Conservation (phyloP, 2,113 vertebrate species). For the Myodes glareolus region DNA sequence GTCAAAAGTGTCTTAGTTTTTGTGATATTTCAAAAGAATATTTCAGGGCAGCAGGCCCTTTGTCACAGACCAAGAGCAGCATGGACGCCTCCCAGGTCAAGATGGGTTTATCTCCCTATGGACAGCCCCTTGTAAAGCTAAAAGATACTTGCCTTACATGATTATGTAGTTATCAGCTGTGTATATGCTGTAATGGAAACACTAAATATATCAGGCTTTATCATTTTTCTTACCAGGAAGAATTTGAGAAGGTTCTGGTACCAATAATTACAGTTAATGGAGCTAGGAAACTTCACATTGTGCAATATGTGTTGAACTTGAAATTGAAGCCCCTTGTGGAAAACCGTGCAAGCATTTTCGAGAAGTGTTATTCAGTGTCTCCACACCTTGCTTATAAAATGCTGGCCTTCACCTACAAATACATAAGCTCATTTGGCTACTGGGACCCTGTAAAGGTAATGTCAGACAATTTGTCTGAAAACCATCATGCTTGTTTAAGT, state of each 20-base stretch:
- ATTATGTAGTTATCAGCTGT: not conserved
- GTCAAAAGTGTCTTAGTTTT: not conserved
- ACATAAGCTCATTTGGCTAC: conserved; percentile 91
- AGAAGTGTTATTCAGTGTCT: conserved; percentile 90
- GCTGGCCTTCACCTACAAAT: conserved; percentile 90
- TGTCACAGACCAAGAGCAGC: not conserved
- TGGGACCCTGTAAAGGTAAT: conserved; percentile 94
- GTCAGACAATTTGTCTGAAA: conserved; percentile 32
- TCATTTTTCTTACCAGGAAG: conserved; percentile 87
- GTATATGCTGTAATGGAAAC: not conserved
- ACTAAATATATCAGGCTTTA: conserved; percentile 13
- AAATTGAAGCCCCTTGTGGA: conserved; percentile 88
- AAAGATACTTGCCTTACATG: not conserved
- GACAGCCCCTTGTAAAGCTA: not conserved
- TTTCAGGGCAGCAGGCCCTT: not conserved
- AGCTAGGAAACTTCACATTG: conserved; percentile 83
- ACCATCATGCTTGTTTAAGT: not conserved
- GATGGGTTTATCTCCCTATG: not conserved
- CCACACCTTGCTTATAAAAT: conserved; percentile 89
- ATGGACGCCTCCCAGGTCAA: not conserved
- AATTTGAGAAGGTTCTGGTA: conserved; percentile 88
- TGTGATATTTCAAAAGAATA: conserved; percentile 60
- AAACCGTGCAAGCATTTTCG: conserved; percentile 93
- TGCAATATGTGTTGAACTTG: conserved; percentile 86
- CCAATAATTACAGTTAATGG: conserved; percentile 85